Percentiles rank a stretch among this genome's conserved stretches.
These are phyloP conservation scores for Agapornis canus DNA, from an alignment of 2,797 vertebrate genomes.

Conservation along the genomic window DNA sequence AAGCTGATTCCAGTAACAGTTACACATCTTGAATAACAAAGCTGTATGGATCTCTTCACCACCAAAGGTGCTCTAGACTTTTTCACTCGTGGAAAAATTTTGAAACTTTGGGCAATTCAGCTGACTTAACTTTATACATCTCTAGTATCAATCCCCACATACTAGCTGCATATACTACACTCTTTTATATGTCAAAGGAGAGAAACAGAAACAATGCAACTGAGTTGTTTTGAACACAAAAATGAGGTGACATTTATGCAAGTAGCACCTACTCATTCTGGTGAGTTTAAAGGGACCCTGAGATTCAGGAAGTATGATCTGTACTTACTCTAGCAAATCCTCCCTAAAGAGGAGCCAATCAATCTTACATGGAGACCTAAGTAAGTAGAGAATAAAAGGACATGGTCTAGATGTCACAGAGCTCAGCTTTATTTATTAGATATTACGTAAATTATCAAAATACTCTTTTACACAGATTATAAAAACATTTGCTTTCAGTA, in stretches of 20 bases:
- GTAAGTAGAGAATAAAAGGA: not conserved
- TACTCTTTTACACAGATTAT: not conserved
- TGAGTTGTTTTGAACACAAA: not conserved
- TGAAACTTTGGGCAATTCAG: not conserved
- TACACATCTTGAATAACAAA: not conserved
- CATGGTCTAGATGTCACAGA: not conserved
- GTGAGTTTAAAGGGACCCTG: not conserved
- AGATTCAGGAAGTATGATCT: not conserved
- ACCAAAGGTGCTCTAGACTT: not conserved
- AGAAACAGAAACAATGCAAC: not conserved
- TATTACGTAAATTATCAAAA: not conserved
- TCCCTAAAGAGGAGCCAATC: not conserved
- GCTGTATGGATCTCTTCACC: rapidly evolving
- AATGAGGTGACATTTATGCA: not conserved
- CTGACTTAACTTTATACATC: not conserved
- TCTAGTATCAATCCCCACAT: not conserved
- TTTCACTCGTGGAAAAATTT: not conserved
- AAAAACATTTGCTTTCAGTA: not conserved
- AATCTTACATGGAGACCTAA: not conserved
- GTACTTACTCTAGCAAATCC: not conserved
- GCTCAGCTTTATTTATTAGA: not conserved
- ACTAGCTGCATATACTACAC: not conserved
- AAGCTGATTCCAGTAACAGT: not conserved
- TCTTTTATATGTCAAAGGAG: not conserved
- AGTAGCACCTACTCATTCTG: not conserved